Percentiles rank a stretch among this genome's conserved stretches.
Conservation (phyloP, 2,797 vertebrate genomes). For the Bradypodion ventrale region DNA sequence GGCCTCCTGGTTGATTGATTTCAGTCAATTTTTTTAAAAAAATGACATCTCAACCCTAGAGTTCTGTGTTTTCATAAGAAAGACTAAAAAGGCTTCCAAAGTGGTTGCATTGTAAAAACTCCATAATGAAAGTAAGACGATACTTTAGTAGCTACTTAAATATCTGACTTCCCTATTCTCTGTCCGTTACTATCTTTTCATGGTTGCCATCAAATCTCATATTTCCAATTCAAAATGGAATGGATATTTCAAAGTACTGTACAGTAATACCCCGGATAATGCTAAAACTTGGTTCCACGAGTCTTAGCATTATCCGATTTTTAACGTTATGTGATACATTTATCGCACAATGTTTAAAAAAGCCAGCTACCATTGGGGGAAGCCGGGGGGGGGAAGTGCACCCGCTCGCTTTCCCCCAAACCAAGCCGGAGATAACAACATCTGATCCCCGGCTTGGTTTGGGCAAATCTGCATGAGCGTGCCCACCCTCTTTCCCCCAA, state of each 20-base stretch:
- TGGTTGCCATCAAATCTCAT: neutral
- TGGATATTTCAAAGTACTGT: neutral
- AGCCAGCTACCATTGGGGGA: no score
- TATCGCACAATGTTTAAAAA: no score
- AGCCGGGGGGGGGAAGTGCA: no score
- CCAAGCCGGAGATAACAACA: no score
- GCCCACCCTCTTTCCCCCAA: no score
- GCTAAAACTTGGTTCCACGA: no score
- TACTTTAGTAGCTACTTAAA: neutral
- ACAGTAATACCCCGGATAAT: no score
- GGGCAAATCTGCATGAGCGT: no score
- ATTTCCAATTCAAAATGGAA: neutral
- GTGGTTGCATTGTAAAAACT: neutral
- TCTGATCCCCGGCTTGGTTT: no score
- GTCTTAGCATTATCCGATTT: no score
- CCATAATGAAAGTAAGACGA: neutral
- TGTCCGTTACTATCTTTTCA: neutral
- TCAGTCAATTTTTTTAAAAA: conserved; percentile 6
- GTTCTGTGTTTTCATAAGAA: neutral
- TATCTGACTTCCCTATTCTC: neutral
- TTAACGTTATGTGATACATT: no score
- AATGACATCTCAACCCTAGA: conserved; percentile 25
- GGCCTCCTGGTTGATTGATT: conserved; percentile 53
- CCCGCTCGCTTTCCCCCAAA: no score
- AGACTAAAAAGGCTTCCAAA: neutral